These are phyloP conservation scores for Lasioglossum lativentre DNA, from an alignment of 2,888 invertebrate genomes.

Conservation along the genomic window DNA sequence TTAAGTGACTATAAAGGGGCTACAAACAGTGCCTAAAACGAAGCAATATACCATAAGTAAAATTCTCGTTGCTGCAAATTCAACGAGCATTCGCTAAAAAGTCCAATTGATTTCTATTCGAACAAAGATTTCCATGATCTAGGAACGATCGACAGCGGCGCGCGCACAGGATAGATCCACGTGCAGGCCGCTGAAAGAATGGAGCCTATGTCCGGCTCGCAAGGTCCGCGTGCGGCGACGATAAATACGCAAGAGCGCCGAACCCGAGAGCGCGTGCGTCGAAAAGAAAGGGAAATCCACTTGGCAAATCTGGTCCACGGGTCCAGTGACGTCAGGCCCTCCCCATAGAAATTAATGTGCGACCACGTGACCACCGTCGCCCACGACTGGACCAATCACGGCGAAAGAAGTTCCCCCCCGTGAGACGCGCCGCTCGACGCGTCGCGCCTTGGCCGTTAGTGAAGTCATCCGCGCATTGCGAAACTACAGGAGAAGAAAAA, in stretches of 20 bases:
- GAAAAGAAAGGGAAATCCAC: slow-evolving; percentile 70
- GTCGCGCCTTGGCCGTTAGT: slow-evolving; percentile 62
- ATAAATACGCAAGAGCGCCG: slow-evolving; percentile 61
- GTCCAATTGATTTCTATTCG: no score
- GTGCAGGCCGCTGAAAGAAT: slow-evolving; percentile 62
- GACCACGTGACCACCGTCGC: slow-evolving; percentile 68
- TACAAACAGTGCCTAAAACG: no score
- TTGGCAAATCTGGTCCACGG: slow-evolving; percentile 68
- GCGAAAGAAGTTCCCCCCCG: slow-evolving; percentile 58
- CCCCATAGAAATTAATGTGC: slow-evolving; percentile 72
- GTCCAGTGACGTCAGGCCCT: slow-evolving; percentile 70
- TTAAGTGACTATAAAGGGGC: no score
- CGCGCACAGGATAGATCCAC: slow-evolving; percentile 42
- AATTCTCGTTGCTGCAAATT: no score
- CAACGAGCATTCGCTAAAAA: no score
- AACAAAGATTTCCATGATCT: not conserved
- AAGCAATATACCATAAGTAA: no score
- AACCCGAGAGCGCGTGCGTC: slow-evolving; percentile 52
- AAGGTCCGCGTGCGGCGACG: slow-evolving; percentile 49
- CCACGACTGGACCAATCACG: slow-evolving; percentile 65
- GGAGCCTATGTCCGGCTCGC: slow-evolving; percentile 67
- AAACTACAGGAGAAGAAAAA: slow-evolving; percentile 60
- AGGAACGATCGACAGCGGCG: slow-evolving; percentile 1
- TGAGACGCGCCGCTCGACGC: slow-evolving; percentile 51
- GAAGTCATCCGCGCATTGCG: slow-evolving; percentile 68